Evolutionary conservation across 2,113 vertebrate species (phyloP).

Genomic region (Potamarius usumacintae): DNA sequence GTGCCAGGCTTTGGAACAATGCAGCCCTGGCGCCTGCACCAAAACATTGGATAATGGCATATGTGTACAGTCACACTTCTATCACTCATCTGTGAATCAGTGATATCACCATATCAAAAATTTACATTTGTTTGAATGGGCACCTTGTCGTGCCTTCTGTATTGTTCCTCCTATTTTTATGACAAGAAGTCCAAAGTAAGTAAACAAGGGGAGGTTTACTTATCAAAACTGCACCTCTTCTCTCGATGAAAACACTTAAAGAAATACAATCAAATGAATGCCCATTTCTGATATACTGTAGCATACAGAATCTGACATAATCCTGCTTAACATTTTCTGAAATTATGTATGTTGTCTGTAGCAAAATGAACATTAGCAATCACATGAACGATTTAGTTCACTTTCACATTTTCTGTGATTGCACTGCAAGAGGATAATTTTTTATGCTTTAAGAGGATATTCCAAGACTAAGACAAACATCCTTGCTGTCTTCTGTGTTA

Average conservation of each 20-base stretch:
- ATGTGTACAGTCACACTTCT: background rate
- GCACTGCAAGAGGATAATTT: background rate
- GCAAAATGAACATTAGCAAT: background rate
- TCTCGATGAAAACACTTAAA: background rate
- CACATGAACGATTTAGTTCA: background rate
- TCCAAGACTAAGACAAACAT: background rate
- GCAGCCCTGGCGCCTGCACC: background rate
- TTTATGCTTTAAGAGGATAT: background rate
- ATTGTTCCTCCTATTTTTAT: background rate
- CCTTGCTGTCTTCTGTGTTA: background rate
- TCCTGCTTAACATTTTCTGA: background rate
- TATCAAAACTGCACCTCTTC: background rate
- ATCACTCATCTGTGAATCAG: background rate
- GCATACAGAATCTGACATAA: background rate
- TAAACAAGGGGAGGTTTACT: background rate
- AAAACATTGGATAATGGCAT: background rate
- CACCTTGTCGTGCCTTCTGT: background rate
- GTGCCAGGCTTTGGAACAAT: too few relatives aligned
- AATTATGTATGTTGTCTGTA: background rate
- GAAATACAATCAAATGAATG: background rate
- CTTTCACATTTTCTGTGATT: background rate
- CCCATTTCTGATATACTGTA: background rate
- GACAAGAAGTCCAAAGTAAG: background rate
- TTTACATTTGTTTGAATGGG: background rate
- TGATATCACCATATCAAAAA: background rate